These are phyloP conservation scores for Desmodus rotundus DNA, from an alignment of 2,113 vertebrate genomes.

Conservation along the genomic window DNA sequence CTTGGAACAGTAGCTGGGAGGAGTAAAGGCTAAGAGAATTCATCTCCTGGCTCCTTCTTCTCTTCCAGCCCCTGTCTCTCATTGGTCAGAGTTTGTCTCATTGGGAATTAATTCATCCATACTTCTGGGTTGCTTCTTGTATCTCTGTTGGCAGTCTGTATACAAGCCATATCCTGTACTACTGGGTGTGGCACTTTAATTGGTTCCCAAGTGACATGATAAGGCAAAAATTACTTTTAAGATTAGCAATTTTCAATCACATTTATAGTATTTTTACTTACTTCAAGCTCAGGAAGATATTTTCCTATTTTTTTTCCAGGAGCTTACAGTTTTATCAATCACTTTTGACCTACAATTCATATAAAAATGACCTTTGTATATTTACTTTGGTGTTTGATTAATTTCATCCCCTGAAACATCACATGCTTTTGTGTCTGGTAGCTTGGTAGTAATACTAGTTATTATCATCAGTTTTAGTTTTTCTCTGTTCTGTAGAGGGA, in stretches of 20 bases:
- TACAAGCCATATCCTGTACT: not conserved
- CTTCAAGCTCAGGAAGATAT: not conserved
- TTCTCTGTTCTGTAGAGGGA: not conserved
- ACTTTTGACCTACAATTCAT: not conserved
- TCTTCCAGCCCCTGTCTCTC: not conserved
- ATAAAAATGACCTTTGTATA: not conserved
- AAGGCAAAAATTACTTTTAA: not conserved
- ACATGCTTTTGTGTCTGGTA: not conserved
- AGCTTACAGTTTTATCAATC: not conserved
- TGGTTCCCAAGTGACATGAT: not conserved
- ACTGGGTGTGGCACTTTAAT: not conserved
- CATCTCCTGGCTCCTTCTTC: not conserved
- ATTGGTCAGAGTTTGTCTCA: not conserved
- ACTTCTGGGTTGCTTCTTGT: not conserved
- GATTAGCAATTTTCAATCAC: not conserved
- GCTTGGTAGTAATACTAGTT: not conserved
- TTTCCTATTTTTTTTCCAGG: not conserved
- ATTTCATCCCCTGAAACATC: not conserved
- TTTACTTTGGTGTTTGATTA: constrained; percentile 42
- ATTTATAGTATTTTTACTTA: not conserved
- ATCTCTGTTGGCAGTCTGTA: not conserved
- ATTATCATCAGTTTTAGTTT: not conserved
- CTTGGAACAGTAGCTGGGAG: not conserved
- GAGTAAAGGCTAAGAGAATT: not conserved
- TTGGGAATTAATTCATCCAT: not conserved